A percentile compares a stretch with the other conserved stretches of the same genome.
These are phyloP conservation scores for Galeruca laticollis DNA, from an alignment of 2,888 invertebrate species.

Conservation along the genomic window DNA sequence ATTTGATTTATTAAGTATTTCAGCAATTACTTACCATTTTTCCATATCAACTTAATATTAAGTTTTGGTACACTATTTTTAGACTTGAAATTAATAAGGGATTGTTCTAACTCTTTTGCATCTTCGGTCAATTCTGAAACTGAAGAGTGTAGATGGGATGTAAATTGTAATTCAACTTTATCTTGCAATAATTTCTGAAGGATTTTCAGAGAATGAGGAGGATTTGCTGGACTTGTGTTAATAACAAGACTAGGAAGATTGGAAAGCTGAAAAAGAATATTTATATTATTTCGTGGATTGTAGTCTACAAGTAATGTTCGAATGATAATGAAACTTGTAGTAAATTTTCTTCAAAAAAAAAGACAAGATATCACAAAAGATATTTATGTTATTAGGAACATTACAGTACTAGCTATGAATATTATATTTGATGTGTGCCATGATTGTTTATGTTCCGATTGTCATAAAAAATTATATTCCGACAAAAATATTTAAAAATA, in stretches of 20 bases:
- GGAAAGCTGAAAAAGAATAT: constrained; percentile 35
- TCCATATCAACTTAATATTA: constrained; percentile 80
- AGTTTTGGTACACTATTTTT: constrained; percentile 63
- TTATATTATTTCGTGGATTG: background rate
- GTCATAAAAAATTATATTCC: too few relatives aligned
- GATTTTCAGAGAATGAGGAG: constrained; percentile 77
- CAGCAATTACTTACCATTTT: constrained; percentile 73
- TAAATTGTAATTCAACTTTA: constrained; percentile 68
- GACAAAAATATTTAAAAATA: too few relatives aligned
- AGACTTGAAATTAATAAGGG: constrained; percentile 50
- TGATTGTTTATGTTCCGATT: too few relatives aligned
- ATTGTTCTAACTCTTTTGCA: constrained; percentile 64
- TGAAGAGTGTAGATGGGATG: constrained; percentile 76
- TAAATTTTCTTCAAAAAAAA: too few relatives aligned
- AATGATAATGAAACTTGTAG: too few relatives aligned
- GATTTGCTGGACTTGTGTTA: constrained; percentile 73
- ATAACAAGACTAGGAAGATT: constrained; percentile 69
- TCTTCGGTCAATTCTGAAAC: constrained; percentile 67
- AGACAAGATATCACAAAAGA: too few relatives aligned
- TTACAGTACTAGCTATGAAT: too few relatives aligned
- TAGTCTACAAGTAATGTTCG: background rate
- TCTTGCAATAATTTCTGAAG: constrained; percentile 71
- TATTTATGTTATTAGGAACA: too few relatives aligned
- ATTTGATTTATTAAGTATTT: background rate
- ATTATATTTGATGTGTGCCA: too few relatives aligned